These are phyloP conservation scores for Channa argus DNA, from an alignment of 2,113 vertebrate genomes.

Conservation along the genomic window DNA sequence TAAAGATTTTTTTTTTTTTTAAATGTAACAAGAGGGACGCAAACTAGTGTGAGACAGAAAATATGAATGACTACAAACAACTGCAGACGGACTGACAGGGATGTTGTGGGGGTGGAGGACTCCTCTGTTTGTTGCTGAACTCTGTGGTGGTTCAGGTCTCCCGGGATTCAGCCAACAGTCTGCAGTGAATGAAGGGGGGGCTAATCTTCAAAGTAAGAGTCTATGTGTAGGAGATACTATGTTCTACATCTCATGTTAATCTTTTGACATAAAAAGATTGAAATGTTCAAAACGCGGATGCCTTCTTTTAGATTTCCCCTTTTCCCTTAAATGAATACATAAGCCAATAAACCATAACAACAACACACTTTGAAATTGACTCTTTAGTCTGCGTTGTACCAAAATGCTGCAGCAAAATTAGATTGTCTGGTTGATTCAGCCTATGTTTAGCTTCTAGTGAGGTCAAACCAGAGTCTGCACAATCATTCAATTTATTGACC, in stretches of 20 bases:
- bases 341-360: background rate
- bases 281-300: no score
- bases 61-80: background rate
- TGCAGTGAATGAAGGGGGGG: conserved; percentile 4
- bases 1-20: no score
- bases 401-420: no score
- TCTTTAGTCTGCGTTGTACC: background rate
- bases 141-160: conserved; percentile 20
- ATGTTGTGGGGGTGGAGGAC: conserved; percentile 9
- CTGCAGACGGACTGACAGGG: conserved; percentile 8
- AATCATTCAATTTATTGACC: conserved; percentile 14
- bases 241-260: no score
- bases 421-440: background rate
- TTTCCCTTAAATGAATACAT: no score
- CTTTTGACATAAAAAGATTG: no score
- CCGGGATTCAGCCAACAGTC: conserved; percentile 64
- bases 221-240: background rate
- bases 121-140: conserved; percentile 43
- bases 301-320: no score
- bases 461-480: conserved; percentile 3
- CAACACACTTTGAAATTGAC: no score
- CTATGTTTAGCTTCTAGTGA: background rate
- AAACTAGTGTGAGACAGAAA: background rate
- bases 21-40: no score
- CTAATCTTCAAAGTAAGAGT: conserved; percentile 24